These are phyloP conservation scores for Petrocephalus zakoni DNA, from an alignment of 2,113 vertebrate species.

Conservation along the genomic window DNA sequence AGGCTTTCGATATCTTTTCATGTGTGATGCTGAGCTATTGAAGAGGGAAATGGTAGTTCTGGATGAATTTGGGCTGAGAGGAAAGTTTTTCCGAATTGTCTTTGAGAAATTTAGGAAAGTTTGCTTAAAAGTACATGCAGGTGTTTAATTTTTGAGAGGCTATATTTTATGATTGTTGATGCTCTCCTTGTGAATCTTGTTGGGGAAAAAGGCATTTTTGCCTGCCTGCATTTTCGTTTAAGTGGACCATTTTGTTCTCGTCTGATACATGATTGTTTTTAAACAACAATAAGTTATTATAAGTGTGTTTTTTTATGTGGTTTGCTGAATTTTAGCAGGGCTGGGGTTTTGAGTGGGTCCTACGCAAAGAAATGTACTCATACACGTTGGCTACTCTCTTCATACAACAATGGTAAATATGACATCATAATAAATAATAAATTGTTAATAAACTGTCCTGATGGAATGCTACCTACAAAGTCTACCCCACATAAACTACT, in stretches of 20 bases:
- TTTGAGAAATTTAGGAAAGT: background rate
- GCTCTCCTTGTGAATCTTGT: background rate
- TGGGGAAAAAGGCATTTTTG: background rate
- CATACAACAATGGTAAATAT: background rate
- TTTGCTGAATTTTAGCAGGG: background rate
- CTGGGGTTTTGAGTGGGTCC: background rate
- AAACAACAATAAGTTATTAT: background rate
- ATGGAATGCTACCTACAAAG: background rate
- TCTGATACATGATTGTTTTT: background rate
- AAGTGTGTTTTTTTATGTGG: background rate
- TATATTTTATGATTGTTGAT: background rate
- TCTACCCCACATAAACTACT: background rate
- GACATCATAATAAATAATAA: background rate
- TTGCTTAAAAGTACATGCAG: background rate
- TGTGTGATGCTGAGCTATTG: background rate
- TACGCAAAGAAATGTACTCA: background rate
- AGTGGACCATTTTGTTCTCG: background rate
- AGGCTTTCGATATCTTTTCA: slow-evolving; percentile 5
- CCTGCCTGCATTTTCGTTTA: background rate
- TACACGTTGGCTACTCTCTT: background rate
- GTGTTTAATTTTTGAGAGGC: background rate
- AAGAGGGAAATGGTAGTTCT: background rate
- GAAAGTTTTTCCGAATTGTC: background rate
- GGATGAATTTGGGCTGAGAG: background rate
- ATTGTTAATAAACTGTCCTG: background rate